Evolutionary conservation across 1,140 invertebrate genomes (phyloP), one percentile per base, ranked within the genome.

Genomic region (Bradysia coprophila): DNA sequence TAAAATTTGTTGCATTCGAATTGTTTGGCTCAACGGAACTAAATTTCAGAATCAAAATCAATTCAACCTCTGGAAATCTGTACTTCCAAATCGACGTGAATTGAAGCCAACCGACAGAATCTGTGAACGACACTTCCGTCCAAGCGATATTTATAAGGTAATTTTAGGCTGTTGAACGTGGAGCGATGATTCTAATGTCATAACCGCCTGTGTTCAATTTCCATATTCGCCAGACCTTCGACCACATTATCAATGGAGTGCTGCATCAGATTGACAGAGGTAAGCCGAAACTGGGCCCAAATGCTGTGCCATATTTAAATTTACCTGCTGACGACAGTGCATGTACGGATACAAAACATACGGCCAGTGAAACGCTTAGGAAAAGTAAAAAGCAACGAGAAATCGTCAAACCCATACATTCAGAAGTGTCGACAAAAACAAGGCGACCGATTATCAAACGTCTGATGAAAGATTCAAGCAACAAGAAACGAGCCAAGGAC

Each of bases 161-260:
- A n/a, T n/a, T n/a, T n/a, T n/a, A n/a, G n/a, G n/a, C n/a, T n/a
- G n/a, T n/a, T n/a, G n/a, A n/a, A n/a, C n/a, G n/a, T n/a, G n/a
- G n/a, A n/a, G n/a, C n/a, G n/a, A n/a, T n/a, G n/a, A n/a, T n/a
- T n/a, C n/a, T n/a, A n/a, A n/a, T n/a, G n/a, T n/a, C n/a, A n/a
- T n/a, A n/a, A n/a, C n/a, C n/a, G n/a, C n/a, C n/a, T n/a, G n/a
- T n/a, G n/a, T n/a, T n/a, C n/a, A n/a, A n/a, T n/a, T n/a, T n/a
- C n/a, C n/a, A n/a, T n/a, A n/a, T n/a, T n/a, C n/a, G n/a, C n/a
- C n/a, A n/a, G 2, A 41, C 38, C 9, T 49, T 33, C 16, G 42
- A 45, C 16, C 41, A 45, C 15, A 44, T 18, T 3, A 49, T 47
- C n/a, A 43, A 45, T 43, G 48, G 48, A 16, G 10, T 43, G 44